Evolutionary conservation across 2,888 invertebrate genomes (phyloP), one percentile per base, ranked within the genome.

Genomic region (Coremacera marginata): DNA sequence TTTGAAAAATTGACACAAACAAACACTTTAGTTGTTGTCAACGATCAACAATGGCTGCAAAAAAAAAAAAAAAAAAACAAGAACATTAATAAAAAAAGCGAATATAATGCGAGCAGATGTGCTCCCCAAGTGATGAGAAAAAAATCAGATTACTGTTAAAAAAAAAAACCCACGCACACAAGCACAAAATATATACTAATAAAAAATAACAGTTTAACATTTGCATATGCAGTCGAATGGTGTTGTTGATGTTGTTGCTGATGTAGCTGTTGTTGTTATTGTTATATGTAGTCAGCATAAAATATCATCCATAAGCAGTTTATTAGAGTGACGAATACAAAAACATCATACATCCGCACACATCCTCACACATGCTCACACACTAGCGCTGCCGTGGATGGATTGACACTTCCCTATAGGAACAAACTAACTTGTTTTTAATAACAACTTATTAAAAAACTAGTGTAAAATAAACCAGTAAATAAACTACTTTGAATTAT

Each of bases 271-370:
- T 44, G 57, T 19, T 60, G 19, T 60, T 25, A 14, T 60, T 60
- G 25, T 60, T 27, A 25, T 60, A 44, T 60, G 25, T 60, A 8
- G 57, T 60, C 57, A 60, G 19, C 25, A 22, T 22, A 60, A 60
- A 60, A 60, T 60, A 27, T 22, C 9, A 60, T 60, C 57, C 57
- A 60, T 60, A 25, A 60, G 57, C 57, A 60, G 57, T 60, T 60
- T 60, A 60, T 60, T 22, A 60, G 57, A 60, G 11, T 4, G 25
- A n/a, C 55, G 3, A 55, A 22, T 19, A 55, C 19, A 55, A 19
- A 19, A 5, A 55, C 55, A 19, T 9, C 52, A 52, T 5, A 5
- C 55, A 19, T 5, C 1, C 22, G 2, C 55, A 55, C 19, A 2
- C 19, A 55, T 11, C 1, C 55, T 3, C 55, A 55, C 55, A 19